Evolutionary conservation across 2,888 invertebrate species (phyloP), one percentile per base, ranked within the genome.

Genomic region (Phyllotreta cruciferae): DNA sequence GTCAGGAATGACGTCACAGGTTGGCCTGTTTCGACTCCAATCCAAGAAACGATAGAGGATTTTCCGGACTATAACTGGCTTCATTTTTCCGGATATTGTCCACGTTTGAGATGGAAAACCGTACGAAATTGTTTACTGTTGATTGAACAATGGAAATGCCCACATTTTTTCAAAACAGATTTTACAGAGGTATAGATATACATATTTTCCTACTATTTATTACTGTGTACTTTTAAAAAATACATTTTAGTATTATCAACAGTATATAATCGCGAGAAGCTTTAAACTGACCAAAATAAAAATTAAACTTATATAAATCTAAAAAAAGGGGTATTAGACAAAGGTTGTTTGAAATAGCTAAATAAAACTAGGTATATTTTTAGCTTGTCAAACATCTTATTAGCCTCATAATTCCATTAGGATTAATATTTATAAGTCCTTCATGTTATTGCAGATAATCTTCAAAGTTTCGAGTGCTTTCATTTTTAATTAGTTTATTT

Each of bases 1-100:
- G 64, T 64, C 64, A 61, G 39, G 47, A 47, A 64, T 64, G 61
- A 64, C 64, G 64, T 64, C 64, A 64, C 58, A 35, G 64, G 64
- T 53, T 44, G 64, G 61, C 64, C 57, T 61, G 57, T 60, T 60
- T 60, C 49, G 54, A 64, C 61, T 64, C 61, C 61, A 54, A 57
- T 57, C 54, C 64, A 50, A 64, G 64, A 61, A 56, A 56, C 49
- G 56, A 60, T 64, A 56, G 54, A 54, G 61, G 61, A 64, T 64
- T 60, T 60, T 58, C 63, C 49, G 58, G 63, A 63, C 47, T 54
- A 42, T 63, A 63, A 49, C 57, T 44, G 53, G 54, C 49, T 45
- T 39, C 47, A 56, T 64, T 60, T 60, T 67, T 62, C 60, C 70
- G 66, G 56, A 56, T 47, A 47, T 24, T n/a, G 60, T 24, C 41